Percentiles rank a stretch among this genome's conserved stretches.
phyloP scores from a whole-genome alignment of 2,888 invertebrate species.

The Papilio elwesi region DNA sequence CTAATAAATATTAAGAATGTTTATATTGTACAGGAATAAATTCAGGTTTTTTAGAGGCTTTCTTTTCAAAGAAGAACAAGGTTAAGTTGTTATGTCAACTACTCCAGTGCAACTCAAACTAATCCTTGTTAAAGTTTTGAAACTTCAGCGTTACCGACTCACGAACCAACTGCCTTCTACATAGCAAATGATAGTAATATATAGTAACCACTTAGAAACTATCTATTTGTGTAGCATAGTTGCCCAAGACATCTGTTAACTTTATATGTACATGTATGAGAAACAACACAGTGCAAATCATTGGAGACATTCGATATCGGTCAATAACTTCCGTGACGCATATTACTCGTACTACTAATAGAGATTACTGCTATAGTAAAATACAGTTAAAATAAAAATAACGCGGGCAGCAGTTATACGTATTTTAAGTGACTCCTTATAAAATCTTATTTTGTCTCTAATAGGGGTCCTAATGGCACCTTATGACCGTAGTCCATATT shows the following conservation, averaged over 20 bases:
- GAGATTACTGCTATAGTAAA: too few species aligned
- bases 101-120: slow-evolving; percentile 13
- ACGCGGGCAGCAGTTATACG: too few species aligned
- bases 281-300: neutral
- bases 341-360: neutral
- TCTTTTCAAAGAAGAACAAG: neutral
- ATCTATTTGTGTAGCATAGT: neutral
- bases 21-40: too few species aligned
- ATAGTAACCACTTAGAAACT: neutral
- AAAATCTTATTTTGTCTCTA: too few species aligned
- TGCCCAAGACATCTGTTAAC: neutral
- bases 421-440: too few species aligned
- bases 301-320: neutral
- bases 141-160: slow-evolving; percentile 15
- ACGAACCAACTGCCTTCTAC: neutral
- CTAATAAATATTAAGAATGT: too few species aligned
- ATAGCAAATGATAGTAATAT: slow-evolving; percentile 1
- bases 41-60: neutral
- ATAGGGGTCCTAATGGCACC: too few species aligned
- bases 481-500: too few species aligned
- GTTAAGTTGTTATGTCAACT: slow-evolving; percentile 1
- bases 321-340: neutral
- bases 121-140: slow-evolving; percentile 25
- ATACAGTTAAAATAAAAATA: too few species aligned
- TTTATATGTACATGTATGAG: neutral